Conservation (phyloP, 2,113 vertebrate genomes). For the Mirza zaza region DNA sequence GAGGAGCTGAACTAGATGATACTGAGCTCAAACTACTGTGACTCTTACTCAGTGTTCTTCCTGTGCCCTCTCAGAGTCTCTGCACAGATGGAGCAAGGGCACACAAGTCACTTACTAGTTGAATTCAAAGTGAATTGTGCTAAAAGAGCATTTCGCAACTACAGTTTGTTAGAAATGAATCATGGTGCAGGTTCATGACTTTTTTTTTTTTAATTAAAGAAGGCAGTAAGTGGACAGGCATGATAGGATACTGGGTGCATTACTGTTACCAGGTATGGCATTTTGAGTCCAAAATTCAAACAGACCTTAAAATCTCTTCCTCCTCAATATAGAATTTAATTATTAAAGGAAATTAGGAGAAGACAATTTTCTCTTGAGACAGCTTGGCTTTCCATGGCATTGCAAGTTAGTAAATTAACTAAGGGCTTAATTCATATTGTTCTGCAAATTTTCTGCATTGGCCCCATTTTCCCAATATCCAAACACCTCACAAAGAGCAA, state of each 20-base stretch:
- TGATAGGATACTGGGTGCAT: background rate
- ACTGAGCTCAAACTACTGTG: background rate
- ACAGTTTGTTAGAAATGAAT: background rate
- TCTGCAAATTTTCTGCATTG: background rate
- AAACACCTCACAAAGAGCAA: background rate
- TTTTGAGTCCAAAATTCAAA: background rate
- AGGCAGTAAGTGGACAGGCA: background rate
- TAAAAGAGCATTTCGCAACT: background rate
- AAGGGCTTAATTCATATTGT: background rate
- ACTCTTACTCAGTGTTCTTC: background rate
- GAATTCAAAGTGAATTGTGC: background rate
- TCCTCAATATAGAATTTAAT: background rate
- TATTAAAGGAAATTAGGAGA: background rate
- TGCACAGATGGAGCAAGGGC: too few relatives aligned
- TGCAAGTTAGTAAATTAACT: conserved; percentile 18
- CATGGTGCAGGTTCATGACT: background rate
- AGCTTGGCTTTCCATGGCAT: background rate
- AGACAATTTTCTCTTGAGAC: conserved; percentile 12
- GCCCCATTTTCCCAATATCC: background rate
- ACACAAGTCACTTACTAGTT: too few relatives aligned
- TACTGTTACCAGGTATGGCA: background rate
- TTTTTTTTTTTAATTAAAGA: background rate
- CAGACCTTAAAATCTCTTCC: background rate
- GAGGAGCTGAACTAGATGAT: background rate
- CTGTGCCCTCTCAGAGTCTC: background rate